Base-by-base conservation (phyloP, 2,113 vertebrate species). In the Sinocyclocheilus rhinocerous region DNA sequence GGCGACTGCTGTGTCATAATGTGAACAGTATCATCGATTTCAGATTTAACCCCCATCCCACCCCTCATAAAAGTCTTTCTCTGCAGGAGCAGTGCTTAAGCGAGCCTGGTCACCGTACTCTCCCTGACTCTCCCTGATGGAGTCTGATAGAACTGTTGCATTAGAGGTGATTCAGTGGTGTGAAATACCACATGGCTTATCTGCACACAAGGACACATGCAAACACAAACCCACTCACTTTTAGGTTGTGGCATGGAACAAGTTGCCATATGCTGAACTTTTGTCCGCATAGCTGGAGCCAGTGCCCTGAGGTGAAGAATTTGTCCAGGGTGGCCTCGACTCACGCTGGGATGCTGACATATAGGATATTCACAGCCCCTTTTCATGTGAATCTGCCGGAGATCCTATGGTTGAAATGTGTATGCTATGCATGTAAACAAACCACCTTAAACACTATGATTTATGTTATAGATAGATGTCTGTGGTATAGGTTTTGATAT, bases 131-230 rank as follows among this genome's bases (percentile, higher is more conserved):
- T 70, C 84, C 73, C 84, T 24, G 15, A 26, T 42, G 7, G 42
- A 33, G 76, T 78, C 78, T 76, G 69, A 85, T 80, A n/a, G 48
- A 39, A 70, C 75, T 59, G 63, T 76, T 69, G 77, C 26, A 87
- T 63, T 65, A 55, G 24, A n/a, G 39, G 78, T 6, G 36, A 70
- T 65, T 83, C 69, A 13, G 83, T 29, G 73, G 84, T 87, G 89
- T 87, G 87, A 90, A 87, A 90, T 87, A 84, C 84, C 82, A 87
- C 77, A 65, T 63, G 42, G 33, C 75, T 55, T 76, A 55, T 85
- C 77, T 76, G 86, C 65, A 52, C 26, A 42, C 45, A 81, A 42
- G 85, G 57, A 52, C 26, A 61, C 45, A 81, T 22, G 55, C 59
- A 61, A 75, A 48, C 61, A 29, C 75, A 36, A 70, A 33, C 75